Evolutionary conservation across 2,888 invertebrate genomes (phyloP).

Genomic region (Mesoligia furuncula): DNA sequence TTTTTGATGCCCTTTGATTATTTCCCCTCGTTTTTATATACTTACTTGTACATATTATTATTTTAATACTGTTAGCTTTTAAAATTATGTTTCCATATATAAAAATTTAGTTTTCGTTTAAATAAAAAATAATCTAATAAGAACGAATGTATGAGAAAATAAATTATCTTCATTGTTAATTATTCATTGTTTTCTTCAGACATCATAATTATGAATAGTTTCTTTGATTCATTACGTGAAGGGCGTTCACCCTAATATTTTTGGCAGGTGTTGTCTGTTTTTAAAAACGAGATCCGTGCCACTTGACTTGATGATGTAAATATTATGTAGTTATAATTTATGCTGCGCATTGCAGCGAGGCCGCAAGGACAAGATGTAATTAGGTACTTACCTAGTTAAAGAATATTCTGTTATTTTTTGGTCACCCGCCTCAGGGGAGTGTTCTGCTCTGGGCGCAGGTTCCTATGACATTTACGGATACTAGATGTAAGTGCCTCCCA

Average conservation of each 20-base stretch:
- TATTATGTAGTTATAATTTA: not conserved
- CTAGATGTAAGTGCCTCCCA: not conserved
- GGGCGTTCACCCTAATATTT: not conserved
- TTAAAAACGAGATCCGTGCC: not conserved
- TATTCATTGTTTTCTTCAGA: slow-evolving; percentile 33
- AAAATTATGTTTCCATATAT: no score
- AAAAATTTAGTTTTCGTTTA: no score
- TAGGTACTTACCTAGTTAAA: not conserved
- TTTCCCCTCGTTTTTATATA: no score
- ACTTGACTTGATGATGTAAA: not conserved
- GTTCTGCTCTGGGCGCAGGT: not conserved
- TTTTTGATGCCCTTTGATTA: no score
- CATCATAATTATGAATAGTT: slow-evolving; percentile 21
- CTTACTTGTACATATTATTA: no score
- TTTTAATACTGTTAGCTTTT: no score
- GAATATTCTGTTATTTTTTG: not conserved
- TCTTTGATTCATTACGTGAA: slow-evolving; percentile 2
- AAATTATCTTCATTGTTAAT: no score
- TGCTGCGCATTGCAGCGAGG: not conserved
- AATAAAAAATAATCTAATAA: no score
- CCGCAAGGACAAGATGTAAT: not conserved
- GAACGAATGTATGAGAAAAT: no score
- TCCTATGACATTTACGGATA: not conserved
- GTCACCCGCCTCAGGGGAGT: not conserved
- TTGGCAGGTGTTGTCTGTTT: not conserved